Evolutionary conservation across 2,113 vertebrate species (phyloP), one percentile per base, ranked within the genome.

Genomic region (Brachirus orientalis): DNA sequence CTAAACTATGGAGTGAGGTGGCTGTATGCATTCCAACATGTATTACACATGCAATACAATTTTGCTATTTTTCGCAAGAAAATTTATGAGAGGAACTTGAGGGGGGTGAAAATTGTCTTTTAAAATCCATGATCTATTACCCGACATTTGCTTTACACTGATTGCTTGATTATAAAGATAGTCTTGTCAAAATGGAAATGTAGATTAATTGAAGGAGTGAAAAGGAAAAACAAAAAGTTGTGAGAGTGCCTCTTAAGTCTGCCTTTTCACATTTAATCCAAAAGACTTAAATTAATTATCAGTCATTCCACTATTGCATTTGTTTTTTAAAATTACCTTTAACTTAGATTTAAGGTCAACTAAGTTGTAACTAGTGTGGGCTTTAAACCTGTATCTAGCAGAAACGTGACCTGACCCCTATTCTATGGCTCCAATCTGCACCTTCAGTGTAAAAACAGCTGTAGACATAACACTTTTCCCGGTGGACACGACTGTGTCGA

Each of bases 401-500:
- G 12, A 58, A 22, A 68, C n/a, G 14, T 35, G 20, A 53, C 10
- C 28, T 51, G 62, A 74, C 77, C 48, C 54, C 41, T 40, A 12
- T 45, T 22, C 13, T n/a, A 17, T 14, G 63, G 6, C 18, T 40
- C 6, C 38, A 37, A 47, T 37, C 37, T 79, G 47, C 41, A 40
- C 35, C 47, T 55, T 63, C 10, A 40, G 52, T 56, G 18, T 28
- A 18, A 18, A 56, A 61, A 57, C 16, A 20, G 36, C 58, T 35
- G 19, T 28, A 35, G 19, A 64, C 13, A 14, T 18, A 16, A 19
- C 16, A n/a, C 38, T 55, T 47, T 45, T 58, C 44, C 54, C 53
- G 45, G 54, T 40, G 46, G 68, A 74, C 20, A 38, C 14, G 19
- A 44, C 50, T 36, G 64, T 63, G 69, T 43, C 67, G 66, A 85